A percentile compares a stretch with the other conserved stretches of the same genome.
Conservation (phyloP, 2,797 vertebrate genomes). For the Thaleichthys pacificus region DNA sequence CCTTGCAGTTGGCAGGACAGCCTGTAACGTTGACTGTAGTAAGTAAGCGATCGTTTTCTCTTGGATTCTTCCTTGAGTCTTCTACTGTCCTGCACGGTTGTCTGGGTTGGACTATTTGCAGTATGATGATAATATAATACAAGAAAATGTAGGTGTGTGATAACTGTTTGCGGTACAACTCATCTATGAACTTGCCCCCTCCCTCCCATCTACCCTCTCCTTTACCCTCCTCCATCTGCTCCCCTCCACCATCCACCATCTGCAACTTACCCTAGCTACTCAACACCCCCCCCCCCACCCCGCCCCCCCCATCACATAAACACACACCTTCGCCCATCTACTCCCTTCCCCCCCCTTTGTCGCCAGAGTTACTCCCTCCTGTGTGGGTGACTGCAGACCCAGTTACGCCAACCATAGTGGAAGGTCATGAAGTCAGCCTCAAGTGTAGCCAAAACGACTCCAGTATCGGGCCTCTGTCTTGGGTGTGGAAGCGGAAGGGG, state of each 20-base stretch:
- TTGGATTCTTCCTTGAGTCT: background rate
- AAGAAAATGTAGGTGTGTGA: no score
- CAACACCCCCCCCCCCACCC: background rate
- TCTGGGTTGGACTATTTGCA: no score
- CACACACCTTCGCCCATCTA: background rate
- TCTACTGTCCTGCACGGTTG: background rate
- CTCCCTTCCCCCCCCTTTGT: background rate
- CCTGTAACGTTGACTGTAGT: conserved; percentile 8
- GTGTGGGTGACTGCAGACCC: conserved; percentile 39
- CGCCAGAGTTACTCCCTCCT: background rate
- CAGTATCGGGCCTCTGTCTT: accelerated
- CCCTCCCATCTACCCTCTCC: background rate
- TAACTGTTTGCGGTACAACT: no score
- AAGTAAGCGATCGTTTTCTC: conserved; percentile 19
- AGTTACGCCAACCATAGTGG: conserved; percentile 34
- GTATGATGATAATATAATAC: no score
- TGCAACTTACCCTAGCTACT: background rate
- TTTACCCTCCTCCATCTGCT: background rate
- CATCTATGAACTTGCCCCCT: background rate
- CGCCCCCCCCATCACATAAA: background rate
- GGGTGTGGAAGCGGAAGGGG: conserved; percentile 40
- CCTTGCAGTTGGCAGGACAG: background rate
- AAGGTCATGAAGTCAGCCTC: conserved; percentile 50
- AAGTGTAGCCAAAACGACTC: conserved; percentile 24
- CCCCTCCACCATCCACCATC: background rate